Base-by-base conservation (phyloP, 2,113 vertebrate genomes). In the Glaucidium brasilianum region DNA sequence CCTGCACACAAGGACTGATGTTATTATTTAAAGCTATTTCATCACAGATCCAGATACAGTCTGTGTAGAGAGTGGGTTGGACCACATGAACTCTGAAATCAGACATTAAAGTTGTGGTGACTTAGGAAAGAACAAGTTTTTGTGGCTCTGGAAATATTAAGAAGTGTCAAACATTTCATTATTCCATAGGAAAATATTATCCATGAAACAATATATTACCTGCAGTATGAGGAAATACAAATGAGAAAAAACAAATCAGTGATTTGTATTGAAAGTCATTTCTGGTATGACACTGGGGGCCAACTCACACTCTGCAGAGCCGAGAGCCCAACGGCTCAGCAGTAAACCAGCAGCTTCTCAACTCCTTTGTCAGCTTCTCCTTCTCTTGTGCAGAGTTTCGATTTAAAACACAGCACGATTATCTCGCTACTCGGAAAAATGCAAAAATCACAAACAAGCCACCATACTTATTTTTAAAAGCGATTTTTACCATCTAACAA, bases 231-330 rank as follows among this genome's bases (percentile, higher is more conserved):
- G 20, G 37, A 88, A 62, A 78, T 12, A 67, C 26, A 55, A 59
- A 18, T 3, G 15, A 89, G n/a, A 49, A 60, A 20, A 73, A 78
- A n/a, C n/a, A n/a, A 73, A 39, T 8, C 12, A 20, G 39, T 3
- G 4, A 47, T 55, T 71, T 22, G 15, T 3, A 29, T 4, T 12
- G 35, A 43, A 62, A 63, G 37, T 20, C 12, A 29, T 35, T 84
- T 32, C 66, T 67, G 47, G 73, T 14, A 27, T 4, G 29, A 41
- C 15, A 27, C 30, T 16, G 13, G 30, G 14, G 39, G 52, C 47
- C 64, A 73, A 2, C 34, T 12, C 0, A 1, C 27, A 8, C 21
- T 0, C 18, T 2, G 60, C 45, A 15, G 8, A 13, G 35, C 32
- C 5, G 6, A 63, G 35, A 49, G 37, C 56, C 45, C 32, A 10